Evolutionary conservation across 2,113 vertebrate species (phyloP), one percentile per base, ranked within the genome.

Genomic region (Gulo gulo): DNA sequence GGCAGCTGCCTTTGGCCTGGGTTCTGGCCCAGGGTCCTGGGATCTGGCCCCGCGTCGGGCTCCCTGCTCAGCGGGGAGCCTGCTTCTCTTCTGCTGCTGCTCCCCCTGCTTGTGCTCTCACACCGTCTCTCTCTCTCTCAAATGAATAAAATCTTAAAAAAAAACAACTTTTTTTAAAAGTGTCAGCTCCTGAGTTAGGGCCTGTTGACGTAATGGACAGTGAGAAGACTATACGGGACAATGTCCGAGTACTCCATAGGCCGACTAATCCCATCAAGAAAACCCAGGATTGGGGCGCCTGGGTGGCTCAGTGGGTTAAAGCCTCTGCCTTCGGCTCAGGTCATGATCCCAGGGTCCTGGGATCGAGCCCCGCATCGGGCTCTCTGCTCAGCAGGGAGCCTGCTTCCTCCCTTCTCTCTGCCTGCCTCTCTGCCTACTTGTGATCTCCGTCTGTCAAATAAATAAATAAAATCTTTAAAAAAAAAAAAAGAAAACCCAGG

Each of bases 211-310:
- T 7, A 47, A 20, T 2, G 3, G n/a, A 20, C 4, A 20, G 21
- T 2, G 1, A 55, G 42, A 52, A 31, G 2, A 63, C 61, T 15
- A 42, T 0, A 6, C 0, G 34, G 1, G 2, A 42, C 29, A 0
- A 1, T 2, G 29, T 12, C 4, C 18, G 2, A n/a, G 1, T 0
- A 12, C 1, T 8, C 95, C 45, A 1, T 0, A 4, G 1, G 15
- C 1, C 1, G 31, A 59, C 78, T 1, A 1, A 9, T 6, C 1
- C 2, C 52, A 26, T 13, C 29, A 0, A 1, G 45, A 42, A 52
- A 31, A 11, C 7, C 34, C 65, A 14, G 47, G 7, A 13, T 50
- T 21, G n/a, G n/a, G n/a, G n/a, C n/a, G n/a, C n/a, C n/a, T n/a
- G n/a, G n/a, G n/a, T n/a, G n/a, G n/a, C n/a, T n/a, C n/a, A n/a